Evolutionary conservation across 53 echinoderm and acorn worm species (phyloP), one percentile per base, ranked within the genome.

Genomic region (Echinarachnius parma): DNA sequence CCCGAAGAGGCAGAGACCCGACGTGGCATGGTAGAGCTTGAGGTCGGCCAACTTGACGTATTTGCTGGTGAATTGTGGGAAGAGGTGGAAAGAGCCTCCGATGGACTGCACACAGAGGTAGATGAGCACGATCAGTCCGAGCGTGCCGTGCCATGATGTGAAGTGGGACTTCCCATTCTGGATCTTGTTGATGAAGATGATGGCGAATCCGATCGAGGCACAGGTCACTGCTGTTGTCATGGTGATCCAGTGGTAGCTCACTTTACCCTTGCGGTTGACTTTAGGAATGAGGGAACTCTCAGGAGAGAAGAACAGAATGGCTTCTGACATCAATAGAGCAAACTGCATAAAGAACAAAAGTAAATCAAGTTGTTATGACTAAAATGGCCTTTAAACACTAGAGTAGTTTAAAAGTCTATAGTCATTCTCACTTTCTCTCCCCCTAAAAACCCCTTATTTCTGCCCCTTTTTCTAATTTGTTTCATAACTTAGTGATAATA

Each of bases 1-100:
- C 8, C 78, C 53, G 72, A 87, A 95, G 16, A 95, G 87, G 22
- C 87, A 75, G 34, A 95, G 60, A 21, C 95, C 95, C 3, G 95
- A 95, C 4, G 95, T 95, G 34, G 95, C 95, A 37, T 95, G 95
- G 61, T 95, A 95, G 20, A 95, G 74, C 61, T 95, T 95, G 29
- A 91, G 65, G 56, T 90, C 90, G 2, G 82, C 95, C 36, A 87
- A 70, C 52, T 90, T 90, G 37, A 86, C 21, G 34, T 59, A 56
- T 22, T 76, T 64, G 45, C 76, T 81, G 0, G 75, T 68, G 60
- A 91, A 62, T 53, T 87, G 84, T 1, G 90, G 95, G 76, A 86
- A 95, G 31, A 90, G 81, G 48, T 82, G 78, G 18, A 82, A 55
- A 9, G 76, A 31, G 3, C 95, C 95, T 9, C 82, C 95, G 0